Percentiles rank a stretch among this genome's conserved stretches.
These are phyloP conservation scores for Apaloderma vittatum DNA, from an alignment of 2,113 vertebrate genomes.

Conservation along the genomic window DNA sequence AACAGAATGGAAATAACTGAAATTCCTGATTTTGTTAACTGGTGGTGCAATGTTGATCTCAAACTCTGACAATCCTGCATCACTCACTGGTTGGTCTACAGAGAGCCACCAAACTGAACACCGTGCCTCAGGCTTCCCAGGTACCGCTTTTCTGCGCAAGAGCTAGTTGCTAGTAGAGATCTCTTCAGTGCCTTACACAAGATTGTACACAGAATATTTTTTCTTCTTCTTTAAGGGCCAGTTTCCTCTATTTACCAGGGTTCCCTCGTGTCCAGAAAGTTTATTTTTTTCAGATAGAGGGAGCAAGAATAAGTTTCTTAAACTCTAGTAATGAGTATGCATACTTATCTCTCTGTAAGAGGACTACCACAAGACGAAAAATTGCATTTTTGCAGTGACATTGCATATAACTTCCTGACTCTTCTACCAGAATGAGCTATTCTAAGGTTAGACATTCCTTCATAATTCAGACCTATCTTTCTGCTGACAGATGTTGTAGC, in stretches of 20 bases:
- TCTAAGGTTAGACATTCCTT: neutral
- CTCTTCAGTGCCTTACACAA: neutral
- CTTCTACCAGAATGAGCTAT: neutral
- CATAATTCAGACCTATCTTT: neutral
- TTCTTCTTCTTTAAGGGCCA: neutral
- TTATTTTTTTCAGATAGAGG: neutral
- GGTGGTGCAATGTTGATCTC: accelerated
- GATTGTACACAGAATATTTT: neutral
- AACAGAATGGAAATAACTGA: neutral
- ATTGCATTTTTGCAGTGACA: neutral
- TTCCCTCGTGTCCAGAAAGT: neutral
- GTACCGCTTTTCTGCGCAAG: neutral
- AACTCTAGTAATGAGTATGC: neutral
- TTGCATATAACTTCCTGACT: neutral
- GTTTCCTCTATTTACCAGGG: neutral
- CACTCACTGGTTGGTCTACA: neutral
- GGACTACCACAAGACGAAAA: neutral
- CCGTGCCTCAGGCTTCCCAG: neutral
- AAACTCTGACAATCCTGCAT: neutral
- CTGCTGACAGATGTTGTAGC: neutral
- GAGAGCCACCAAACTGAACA: neutral
- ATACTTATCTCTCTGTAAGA: neutral
- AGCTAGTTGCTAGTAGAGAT: neutral
- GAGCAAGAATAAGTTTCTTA: neutral
- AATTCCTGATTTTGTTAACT: neutral